Evolutionary conservation across 2,797 vertebrate genomes (phyloP).

Genomic region (Oryzias sinensis): DNA sequence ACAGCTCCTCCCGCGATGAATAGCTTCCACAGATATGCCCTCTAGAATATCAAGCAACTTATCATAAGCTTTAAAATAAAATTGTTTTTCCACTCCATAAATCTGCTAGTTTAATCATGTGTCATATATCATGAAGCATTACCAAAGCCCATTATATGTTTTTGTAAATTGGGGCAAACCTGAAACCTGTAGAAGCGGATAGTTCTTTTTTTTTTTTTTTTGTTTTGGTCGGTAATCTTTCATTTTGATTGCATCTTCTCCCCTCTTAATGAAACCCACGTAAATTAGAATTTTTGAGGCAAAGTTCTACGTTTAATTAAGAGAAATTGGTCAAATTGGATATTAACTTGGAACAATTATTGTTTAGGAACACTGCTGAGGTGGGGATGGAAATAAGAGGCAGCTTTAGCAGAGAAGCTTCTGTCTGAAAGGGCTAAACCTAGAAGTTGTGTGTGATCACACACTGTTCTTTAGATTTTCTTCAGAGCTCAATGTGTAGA

Average conservation of each 20-base stretch:
- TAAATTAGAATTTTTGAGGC: too few species aligned
- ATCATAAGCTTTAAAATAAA: neutral
- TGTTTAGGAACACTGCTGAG: too few species aligned
- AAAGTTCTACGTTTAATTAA: too few species aligned
- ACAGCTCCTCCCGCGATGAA: neutral
- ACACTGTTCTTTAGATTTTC: neutral
- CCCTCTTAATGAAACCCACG: too few species aligned
- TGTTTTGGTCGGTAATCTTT: too few species aligned
- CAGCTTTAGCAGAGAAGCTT: neutral
- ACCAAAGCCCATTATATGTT: too few species aligned
- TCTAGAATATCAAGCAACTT: neutral
- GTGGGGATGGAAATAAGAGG: too few species aligned
- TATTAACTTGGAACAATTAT: neutral
- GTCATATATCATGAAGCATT: neutral
- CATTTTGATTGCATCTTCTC: too few species aligned
- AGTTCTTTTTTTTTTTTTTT: too few species aligned
- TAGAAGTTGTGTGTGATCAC: constrained; percentile 14
- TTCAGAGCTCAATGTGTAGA: neutral
- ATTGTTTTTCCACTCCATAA: neutral
- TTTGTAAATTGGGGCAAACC: too few species aligned
- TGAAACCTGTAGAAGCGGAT: too few species aligned
- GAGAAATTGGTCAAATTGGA: too few species aligned
- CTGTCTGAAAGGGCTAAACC: neutral
- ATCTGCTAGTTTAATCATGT: neutral
- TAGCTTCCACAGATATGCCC: neutral